phyloP scores from a whole-genome alignment of 2,797 vertebrate species.

The Sebastes reedi region DNA sequence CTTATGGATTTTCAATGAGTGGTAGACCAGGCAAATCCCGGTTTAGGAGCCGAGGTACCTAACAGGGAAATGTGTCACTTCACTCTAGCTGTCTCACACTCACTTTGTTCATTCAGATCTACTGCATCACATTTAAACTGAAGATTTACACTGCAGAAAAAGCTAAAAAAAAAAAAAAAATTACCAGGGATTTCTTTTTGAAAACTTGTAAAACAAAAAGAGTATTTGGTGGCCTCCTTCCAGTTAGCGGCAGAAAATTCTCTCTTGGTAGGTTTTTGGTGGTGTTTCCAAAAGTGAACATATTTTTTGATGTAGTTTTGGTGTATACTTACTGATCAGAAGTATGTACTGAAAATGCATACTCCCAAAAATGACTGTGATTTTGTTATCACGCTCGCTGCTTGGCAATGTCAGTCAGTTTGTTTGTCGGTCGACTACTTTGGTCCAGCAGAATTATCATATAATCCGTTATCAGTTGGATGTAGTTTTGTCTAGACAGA shows the following conservation, averaged over 20 bases:
- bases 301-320: background rate
- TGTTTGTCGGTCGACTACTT: background rate
- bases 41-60: background rate
- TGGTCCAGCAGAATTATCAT: background rate
- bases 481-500: background rate
- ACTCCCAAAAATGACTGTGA: background rate
- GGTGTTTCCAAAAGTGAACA: background rate
- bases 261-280: background rate
- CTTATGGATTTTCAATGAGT: conserved; percentile 62
- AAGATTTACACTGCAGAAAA: background rate
- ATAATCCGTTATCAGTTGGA: background rate
- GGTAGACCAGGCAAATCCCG: conserved; percentile 17
- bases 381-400: background rate
- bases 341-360: background rate
- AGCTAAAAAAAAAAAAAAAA: too few species aligned
- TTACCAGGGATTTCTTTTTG: background rate
- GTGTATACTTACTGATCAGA: background rate
- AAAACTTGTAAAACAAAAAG: background rate
- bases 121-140: background rate
- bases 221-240: background rate
- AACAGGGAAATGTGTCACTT: conserved; percentile 13
- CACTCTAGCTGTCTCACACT: background rate
- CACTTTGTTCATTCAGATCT: background rate
- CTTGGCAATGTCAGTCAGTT: background rate
- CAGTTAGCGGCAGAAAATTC: background rate